Percentiles rank a stretch among this genome's conserved stretches.
Evolutionary conservation across 2,113 vertebrate species (phyloP).

Genomic region (Grammomys dolichurus): DNA sequence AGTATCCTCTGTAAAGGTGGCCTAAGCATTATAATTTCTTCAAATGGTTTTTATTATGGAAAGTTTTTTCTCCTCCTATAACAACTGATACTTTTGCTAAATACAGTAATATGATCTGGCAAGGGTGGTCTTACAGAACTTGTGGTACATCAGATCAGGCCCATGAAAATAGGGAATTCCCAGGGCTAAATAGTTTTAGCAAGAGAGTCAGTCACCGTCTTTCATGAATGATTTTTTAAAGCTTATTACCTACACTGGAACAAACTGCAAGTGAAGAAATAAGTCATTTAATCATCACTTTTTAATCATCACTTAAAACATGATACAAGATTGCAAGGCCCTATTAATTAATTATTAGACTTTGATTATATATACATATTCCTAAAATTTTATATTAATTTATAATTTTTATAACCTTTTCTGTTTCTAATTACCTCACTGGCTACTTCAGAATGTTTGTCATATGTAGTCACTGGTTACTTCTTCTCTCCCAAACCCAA

Average conservation of each 20-base stretch:
- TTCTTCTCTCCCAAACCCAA: not conserved
- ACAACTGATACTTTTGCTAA: not conserved
- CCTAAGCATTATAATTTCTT: not conserved
- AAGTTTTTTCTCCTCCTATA: not conserved
- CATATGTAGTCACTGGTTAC: not conserved
- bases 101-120: not conserved
- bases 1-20: not conserved
- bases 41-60: not conserved
- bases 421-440: not conserved
- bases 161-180: not conserved
- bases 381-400: slow-evolving; percentile 1
- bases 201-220: not conserved
- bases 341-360: not conserved
- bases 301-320: not conserved
- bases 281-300: not conserved
- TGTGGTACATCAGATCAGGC: not conserved
- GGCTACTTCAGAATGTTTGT: not conserved
- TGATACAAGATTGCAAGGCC: not conserved
- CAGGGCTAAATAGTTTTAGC: not conserved
- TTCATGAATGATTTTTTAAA: not conserved
- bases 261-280: not conserved
- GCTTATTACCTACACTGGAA: not conserved
- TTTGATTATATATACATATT: not conserved
- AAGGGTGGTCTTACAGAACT: not conserved
- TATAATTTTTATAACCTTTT: not conserved